Conservation (phyloP, 2,797 vertebrate genomes). For the Semotilus atromaculatus region DNA sequence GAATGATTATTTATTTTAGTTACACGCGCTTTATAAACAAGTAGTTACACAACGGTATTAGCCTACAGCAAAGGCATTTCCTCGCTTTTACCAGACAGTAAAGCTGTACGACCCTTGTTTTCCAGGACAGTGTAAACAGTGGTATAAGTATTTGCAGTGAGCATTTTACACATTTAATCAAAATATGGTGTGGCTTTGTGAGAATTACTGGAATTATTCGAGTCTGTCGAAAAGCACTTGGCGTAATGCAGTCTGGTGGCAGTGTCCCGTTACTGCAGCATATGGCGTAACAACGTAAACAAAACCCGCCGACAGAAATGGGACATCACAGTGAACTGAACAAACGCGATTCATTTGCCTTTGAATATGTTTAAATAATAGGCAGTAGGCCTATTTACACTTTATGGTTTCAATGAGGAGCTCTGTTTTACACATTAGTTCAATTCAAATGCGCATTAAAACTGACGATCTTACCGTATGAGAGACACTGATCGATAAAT, state of each 20-base stretch:
- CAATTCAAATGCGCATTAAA: not conserved
- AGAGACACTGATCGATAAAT: not conserved
- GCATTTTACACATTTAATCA: not conserved
- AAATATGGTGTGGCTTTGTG: not conserved
- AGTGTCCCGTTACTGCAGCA: conserved; percentile 22
- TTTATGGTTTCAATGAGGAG: not conserved
- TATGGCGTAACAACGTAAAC: conserved; percentile 17
- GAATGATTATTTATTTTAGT: not conserved
- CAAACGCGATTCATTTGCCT: not conserved
- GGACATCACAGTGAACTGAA: not conserved
- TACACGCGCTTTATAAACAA: not conserved
- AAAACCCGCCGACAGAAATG: not conserved
- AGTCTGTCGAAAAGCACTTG: not conserved
- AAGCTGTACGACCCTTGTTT: not conserved
- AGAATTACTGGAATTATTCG: not conserved
- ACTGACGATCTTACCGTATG: not conserved
- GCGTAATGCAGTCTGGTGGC: not conserved
- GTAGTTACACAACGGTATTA: not conserved
- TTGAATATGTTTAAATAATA: not conserved
- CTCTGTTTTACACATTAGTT: not conserved
- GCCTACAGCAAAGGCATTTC: not conserved
- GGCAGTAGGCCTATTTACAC: not conserved
- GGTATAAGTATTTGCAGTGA: not conserved
- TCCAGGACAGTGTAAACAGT: not conserved
- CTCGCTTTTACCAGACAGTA: not conserved